These are phyloP conservation scores for Dioctria linearis DNA, from an alignment of 2,888 invertebrate species.

Conservation along the genomic window DNA sequence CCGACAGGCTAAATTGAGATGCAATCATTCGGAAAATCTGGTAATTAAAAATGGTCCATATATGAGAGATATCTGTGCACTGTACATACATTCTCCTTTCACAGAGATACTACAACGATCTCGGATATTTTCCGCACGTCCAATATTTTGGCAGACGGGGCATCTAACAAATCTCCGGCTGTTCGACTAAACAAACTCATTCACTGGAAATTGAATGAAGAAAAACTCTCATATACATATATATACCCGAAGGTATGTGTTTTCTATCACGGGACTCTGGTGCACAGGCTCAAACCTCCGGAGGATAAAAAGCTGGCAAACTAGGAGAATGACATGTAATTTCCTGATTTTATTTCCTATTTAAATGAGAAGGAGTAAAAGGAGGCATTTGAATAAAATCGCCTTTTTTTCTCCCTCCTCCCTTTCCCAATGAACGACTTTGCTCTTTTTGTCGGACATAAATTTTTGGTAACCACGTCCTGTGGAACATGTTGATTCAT, in stretches of 20 bases:
- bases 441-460: conserved; percentile 40
- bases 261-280: not conserved
- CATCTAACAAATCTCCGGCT: conserved; percentile 23
- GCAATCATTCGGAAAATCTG: conserved; percentile 56
- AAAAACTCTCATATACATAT: conserved; percentile 17
- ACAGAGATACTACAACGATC: conserved; percentile 5
- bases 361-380: conserved; percentile 57
- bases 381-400: conserved; percentile 52
- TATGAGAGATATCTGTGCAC: conserved; percentile 18
- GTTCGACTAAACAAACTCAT: conserved; percentile 47
- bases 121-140: conserved; percentile 27
- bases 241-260: not conserved
- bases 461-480: conserved; percentile 50
- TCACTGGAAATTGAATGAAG: conserved; percentile 50
- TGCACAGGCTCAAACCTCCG: not conserved
- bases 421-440: not conserved
- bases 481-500: conserved; percentile 27
- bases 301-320: conserved; percentile 31
- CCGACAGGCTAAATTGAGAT: conserved; percentile 48
- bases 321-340: conserved; percentile 57
- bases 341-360: conserved; percentile 58
- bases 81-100: conserved; percentile 25
- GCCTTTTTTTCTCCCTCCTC: not conserved
- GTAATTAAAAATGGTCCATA: conserved; percentile 53
- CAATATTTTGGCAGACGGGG: conserved; percentile 31